Evolutionary conservation across 1,140 invertebrate genomes (phyloP).

Genomic region (Drosophila sulfurigaster): DNA sequence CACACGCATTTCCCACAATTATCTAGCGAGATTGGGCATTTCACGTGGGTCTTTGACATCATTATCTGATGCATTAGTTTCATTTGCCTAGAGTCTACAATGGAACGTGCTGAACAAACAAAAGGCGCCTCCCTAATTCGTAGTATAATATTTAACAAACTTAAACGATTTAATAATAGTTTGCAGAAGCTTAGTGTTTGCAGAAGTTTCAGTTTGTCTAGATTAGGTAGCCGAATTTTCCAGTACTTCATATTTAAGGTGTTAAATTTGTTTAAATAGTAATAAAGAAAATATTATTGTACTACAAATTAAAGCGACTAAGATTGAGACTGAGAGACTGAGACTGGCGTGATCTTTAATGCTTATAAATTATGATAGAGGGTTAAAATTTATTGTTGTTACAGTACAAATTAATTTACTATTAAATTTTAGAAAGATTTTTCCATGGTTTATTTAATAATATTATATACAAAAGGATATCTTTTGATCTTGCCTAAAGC

Average conservation of each 20-base stretch:
- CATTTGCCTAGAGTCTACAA: slow-evolving; percentile 13
- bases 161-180: slow-evolving; percentile 1
- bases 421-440: too few species aligned
- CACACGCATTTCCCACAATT: slow-evolving; percentile 19
- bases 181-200: neutral
- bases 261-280: neutral
- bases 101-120: neutral
- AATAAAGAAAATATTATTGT: neutral
- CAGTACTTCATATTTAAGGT: neutral
- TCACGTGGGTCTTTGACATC: slow-evolving; percentile 6
- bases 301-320: too few species aligned
- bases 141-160: slow-evolving; percentile 4
- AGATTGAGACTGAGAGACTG: too few species aligned
- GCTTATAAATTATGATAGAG: too few species aligned
- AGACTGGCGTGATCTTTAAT: too few species aligned
- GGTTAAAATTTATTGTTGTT: accelerated
- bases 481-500: too few species aligned
- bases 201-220: neutral
- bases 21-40: slow-evolving; percentile 6
- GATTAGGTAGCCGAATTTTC: neutral
- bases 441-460: too few species aligned
- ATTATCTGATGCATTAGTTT: slow-evolving; percentile 17
- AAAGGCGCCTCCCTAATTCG: slow-evolving; percentile 14
- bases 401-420: too few species aligned
- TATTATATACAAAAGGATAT: too few species aligned